Evolutionary conservation across 2,113 vertebrate species (phyloP).

Genomic region (Xenopus laevis): DNA sequence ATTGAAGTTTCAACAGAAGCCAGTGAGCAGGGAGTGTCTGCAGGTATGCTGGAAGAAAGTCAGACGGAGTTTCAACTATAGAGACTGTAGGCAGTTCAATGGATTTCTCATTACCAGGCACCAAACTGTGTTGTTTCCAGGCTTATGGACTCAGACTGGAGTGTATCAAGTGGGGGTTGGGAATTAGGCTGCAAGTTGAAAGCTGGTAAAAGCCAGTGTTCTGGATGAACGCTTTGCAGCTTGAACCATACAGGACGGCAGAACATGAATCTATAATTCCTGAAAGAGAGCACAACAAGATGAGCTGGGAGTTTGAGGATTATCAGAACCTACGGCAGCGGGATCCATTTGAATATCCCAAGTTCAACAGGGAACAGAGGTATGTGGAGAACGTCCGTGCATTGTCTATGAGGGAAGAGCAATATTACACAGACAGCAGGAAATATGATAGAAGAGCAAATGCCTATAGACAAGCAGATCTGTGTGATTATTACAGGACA

Average conservation of each 20-base stretch:
- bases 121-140: slow-evolving; percentile 9
- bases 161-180: slow-evolving; percentile 14
- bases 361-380: neutral
- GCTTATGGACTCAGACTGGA: neutral
- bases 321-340: slow-evolving; percentile 31
- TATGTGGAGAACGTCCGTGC: slow-evolving; percentile 29
- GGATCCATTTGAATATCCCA: neutral
- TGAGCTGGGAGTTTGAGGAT: slow-evolving; percentile 68
- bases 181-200: slow-evolving; percentile 3
- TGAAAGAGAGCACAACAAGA: slow-evolving; percentile 17
- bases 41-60: slow-evolving; percentile 42
- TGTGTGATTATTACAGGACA: slow-evolving; percentile 9
- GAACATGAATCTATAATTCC: slow-evolving; percentile 32
- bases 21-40: slow-evolving; percentile 53
- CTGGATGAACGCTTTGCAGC: slow-evolving; percentile 11
- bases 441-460: slow-evolving; percentile 47
- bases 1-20: slow-evolving; percentile 50
- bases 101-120: slow-evolving; percentile 2
- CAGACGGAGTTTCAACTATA: neutral
- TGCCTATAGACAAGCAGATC: neutral
- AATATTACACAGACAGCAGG: slow-evolving; percentile 2
- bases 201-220: neutral
- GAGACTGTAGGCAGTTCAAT: slow-evolving; percentile 16
- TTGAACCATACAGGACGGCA: neutral
- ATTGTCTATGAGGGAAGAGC: neutral